A percentile compares a stretch with the other conserved stretches of the same genome.
phyloP scores from a whole-genome alignment of 2,797 vertebrate genomes.

The Antennarius maculatus region DNA sequence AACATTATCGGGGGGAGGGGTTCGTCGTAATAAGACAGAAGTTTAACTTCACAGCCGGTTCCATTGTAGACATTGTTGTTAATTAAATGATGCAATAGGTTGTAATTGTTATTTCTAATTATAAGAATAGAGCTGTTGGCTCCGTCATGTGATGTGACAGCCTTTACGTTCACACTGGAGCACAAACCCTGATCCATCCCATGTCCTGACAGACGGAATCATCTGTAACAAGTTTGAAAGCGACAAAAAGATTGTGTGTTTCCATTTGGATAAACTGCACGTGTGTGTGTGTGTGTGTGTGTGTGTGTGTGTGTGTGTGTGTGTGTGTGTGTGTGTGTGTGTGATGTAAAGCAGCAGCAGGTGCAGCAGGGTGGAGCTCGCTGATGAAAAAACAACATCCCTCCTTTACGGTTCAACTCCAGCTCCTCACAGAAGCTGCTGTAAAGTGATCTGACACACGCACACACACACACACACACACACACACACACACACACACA shows the following conservation, averaged over 20 bases:
- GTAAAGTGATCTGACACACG: conserved; percentile 30
- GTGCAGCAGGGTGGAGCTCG: conserved; percentile 12
- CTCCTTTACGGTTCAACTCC: conserved; percentile 31
- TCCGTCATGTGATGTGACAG: too few relatives aligned
- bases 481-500: conserved; percentile 6
- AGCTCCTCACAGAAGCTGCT: conserved; percentile 32
- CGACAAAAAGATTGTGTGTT: not conserved
- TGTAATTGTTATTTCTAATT: too few relatives aligned
- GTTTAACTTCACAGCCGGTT: too few relatives aligned
- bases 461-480: conserved; percentile 17
- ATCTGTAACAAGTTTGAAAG: not conserved
- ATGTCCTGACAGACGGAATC: too few relatives aligned
- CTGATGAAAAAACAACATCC: conserved; percentile 26
- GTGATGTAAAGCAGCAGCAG: conserved; percentile 3
- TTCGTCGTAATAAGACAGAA: too few relatives aligned
- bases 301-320: too few relatives aligned
- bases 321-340: conserved; percentile 3
- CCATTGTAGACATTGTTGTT: too few relatives aligned
- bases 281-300: not conserved
- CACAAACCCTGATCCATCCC: too few relatives aligned
- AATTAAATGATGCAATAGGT: too few relatives aligned
- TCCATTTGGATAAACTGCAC: not conserved
- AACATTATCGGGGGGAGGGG: too few relatives aligned
- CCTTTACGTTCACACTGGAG: too few relatives aligned
- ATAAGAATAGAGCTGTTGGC: too few relatives aligned